These are phyloP conservation scores for Oncorhynchus masou DNA, from an alignment of 2,113 vertebrate genomes.

Conservation along the genomic window DNA sequence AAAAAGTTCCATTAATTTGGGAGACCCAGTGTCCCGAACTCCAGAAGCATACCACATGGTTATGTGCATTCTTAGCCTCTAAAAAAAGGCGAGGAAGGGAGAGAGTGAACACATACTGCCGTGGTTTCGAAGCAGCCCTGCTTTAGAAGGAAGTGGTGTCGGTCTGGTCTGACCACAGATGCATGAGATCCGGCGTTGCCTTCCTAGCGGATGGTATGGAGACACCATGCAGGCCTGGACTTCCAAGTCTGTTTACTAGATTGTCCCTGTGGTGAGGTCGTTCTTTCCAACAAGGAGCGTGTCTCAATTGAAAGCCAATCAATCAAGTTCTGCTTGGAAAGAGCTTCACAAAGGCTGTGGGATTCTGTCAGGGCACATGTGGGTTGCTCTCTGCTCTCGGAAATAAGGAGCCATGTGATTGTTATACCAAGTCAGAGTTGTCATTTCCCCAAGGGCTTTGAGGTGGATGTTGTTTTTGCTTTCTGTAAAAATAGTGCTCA, in stretches of 20 bases:
- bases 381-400: constrained; percentile 34
- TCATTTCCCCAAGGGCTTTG: constrained; percentile 1
- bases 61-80: constrained; percentile 63
- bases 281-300: constrained; percentile 54
- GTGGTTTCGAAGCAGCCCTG: constrained; percentile 69
- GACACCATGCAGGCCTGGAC: constrained; percentile 74
- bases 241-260: constrained; percentile 71
- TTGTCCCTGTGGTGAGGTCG: constrained; percentile 50
- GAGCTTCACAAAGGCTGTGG: constrained; percentile 45
- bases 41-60: constrained; percentile 64
- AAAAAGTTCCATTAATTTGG: constrained; percentile 29
- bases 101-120: constrained; percentile 59
- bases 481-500: neutral
- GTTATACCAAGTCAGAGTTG: constrained; percentile 26
- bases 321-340: constrained; percentile 53
- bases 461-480: neutral
- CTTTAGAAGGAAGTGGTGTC: constrained; percentile 77
- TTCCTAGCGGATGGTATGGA: constrained; percentile 72
- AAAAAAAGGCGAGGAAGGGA: constrained; percentile 40
- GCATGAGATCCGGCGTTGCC: constrained; percentile 74
- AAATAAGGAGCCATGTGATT: constrained; percentile 49
- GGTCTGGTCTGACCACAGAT: constrained; percentile 76
- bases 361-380: constrained; percentile 44
- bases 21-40: constrained; percentile 51
- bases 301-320: constrained; percentile 70